A percentile compares a stretch with the other conserved stretches of the same genome.
These are phyloP conservation scores for Brachyalestes nurse DNA, from an alignment of 2,797 vertebrate species.

Conservation along the genomic window DNA sequence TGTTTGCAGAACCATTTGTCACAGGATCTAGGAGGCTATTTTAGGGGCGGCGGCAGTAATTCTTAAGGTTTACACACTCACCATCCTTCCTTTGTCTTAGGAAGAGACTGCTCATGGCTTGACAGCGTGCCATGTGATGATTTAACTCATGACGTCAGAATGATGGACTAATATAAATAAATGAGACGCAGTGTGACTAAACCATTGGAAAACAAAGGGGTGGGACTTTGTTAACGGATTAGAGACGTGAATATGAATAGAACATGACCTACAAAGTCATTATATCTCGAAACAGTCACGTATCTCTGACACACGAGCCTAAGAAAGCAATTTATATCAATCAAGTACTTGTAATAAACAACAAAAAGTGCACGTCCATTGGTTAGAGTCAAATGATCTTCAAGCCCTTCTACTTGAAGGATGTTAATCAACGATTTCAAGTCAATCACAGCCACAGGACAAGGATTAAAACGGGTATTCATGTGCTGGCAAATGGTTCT, in stretches of 20 bases:
- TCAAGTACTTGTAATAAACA: slow-evolving; percentile 45
- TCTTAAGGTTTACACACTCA: slow-evolving; percentile 27
- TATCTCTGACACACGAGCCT: background rate
- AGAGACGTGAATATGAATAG: background rate
- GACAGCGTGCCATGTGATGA: slow-evolving; percentile 32
- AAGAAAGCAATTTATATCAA: too few relatives aligned
- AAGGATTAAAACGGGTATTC: background rate
- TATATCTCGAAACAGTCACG: background rate
- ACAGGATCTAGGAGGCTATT: slow-evolving; percentile 32
- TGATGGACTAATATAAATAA: background rate
- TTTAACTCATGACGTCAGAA: slow-evolving; percentile 3
- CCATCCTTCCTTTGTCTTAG: slow-evolving; percentile 36
- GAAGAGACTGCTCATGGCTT: slow-evolving; percentile 13
- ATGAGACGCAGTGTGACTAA: slow-evolving; percentile 3
- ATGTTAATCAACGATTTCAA: background rate
- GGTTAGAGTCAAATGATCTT: too few relatives aligned
- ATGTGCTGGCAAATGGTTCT: too few relatives aligned
- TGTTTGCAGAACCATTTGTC: slow-evolving; percentile 37
- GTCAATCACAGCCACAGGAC: background rate
- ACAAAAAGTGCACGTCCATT: slow-evolving; percentile 42
- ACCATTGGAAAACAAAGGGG: background rate
- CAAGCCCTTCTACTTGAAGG: too few relatives aligned
- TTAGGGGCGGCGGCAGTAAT: background rate
- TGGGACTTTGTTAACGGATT: background rate
- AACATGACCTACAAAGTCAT: background rate